Base-by-base conservation (phyloP, 2,888 invertebrate genomes). In the Eutolmus rufibarbis region DNA sequence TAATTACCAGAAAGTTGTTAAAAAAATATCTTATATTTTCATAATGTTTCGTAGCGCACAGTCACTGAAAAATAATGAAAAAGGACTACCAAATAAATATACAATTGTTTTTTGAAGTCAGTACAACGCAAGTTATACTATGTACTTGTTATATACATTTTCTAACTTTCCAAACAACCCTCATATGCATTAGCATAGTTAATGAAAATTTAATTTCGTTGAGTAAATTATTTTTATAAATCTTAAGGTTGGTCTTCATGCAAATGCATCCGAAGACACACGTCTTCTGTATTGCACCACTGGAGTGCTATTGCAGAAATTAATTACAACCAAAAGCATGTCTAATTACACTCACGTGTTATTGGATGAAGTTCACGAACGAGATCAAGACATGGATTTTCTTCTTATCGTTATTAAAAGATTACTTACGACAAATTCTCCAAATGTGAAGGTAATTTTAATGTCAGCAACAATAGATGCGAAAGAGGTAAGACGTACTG, bases 391-490 rank as follows among this genome's bases (percentile, higher is more conserved):
- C 37, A 97, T 98, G 94, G 99, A 99, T 91, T 98, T 99, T 91
- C 93, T 97, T 1, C 92, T 99, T 31, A 93, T 98, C 14, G 93
- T 99, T 12, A 95, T 98, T 0, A 95, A 96, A 89, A 96, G 96
- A 90, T 94, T 98, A 77, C 92, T 97, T 40, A 93, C 90, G 16
- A 93, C 95, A 0, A 95, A 95, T 91, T 95, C 96, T 0, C 92
- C 93, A 0, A 92, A 93, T 88, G 95, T 95, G 0, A 96, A 96
- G 93, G 94, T 97, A 0, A 94, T 99, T 84, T 93, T 99, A 2
- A 99, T 99, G 98, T 98, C 98, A 0, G 99, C 99, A 0, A 98
- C 99, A 1, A 96, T 98, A 90, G 95, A 98, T 90, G 94, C 95
- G 0, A 92, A 94, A 2, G 94, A 90, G 89, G 91, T 91, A 74